Percentiles rank a stretch among this genome's conserved stretches.
Evolutionary conservation across 2,113 vertebrate genomes (phyloP).

Genomic region (Cariama cristata): DNA sequence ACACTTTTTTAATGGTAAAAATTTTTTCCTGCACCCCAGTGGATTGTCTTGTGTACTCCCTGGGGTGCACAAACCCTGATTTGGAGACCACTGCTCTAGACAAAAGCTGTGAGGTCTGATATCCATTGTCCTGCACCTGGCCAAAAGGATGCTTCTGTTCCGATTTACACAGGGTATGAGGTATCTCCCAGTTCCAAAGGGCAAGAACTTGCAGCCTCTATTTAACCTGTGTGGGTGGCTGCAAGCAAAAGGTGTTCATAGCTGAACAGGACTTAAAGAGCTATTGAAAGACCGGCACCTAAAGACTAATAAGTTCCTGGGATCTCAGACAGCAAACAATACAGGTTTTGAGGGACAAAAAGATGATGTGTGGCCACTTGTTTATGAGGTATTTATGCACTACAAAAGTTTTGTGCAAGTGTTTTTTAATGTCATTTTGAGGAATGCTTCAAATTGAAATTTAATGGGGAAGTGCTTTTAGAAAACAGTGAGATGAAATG

Average conservation of each 20-base stretch:
- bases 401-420: background rate
- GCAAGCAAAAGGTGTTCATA: background rate
- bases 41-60: accelerated
- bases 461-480: background rate
- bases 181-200: background rate
- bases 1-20: background rate
- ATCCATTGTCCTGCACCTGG: accelerated
- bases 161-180: background rate
- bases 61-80: background rate
- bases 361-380: background rate
- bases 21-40: background rate
- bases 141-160: background rate
- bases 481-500: background rate
- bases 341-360: background rate
- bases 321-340: background rate
- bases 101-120: background rate
- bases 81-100: background rate
- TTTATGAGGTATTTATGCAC: background rate
- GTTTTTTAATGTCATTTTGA: background rate
- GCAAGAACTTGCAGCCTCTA: background rate
- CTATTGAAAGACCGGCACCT: background rate
- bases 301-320: background rate
- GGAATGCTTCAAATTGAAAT: background rate
- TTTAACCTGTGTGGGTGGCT: background rate
- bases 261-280: background rate